Conservation (phyloP, 2,797 vertebrate species). For the Sphenodon punctatus region DNA sequence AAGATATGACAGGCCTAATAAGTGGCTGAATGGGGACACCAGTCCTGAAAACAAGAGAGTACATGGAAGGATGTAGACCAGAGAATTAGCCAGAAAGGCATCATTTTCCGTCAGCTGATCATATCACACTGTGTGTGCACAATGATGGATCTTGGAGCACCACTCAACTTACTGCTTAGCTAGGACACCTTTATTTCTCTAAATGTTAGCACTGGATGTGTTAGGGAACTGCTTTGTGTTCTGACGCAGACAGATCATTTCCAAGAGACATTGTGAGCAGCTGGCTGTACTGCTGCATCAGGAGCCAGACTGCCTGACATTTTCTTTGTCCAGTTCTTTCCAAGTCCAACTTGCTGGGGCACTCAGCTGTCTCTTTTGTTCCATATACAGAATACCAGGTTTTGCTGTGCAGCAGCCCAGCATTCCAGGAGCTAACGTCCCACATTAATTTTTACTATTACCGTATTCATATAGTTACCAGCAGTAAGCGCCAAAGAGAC, state of each 20-base stretch:
- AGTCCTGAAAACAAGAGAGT: neutral
- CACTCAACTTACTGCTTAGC: neutral
- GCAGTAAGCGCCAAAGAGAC: neutral
- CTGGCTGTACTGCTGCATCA: neutral
- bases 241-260: neutral
- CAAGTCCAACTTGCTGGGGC: no score
- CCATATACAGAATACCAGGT: no score
- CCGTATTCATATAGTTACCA: neutral
- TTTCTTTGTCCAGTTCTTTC: rapidly evolving
- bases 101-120: neutral
- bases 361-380: no score
- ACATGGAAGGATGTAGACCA: rapidly evolving
- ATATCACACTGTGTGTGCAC: neutral
- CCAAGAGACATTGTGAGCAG: neutral
- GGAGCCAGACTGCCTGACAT: neutral
- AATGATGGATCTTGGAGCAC: neutral
- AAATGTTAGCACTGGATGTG: neutral
- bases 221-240: neutral
- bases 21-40: neutral
- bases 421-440: neutral
- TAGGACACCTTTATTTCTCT: neutral
- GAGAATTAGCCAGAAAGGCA: neutral
- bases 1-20: neutral
- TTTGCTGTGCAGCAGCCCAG: neutral
- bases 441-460: neutral